Conservation (phyloP, 1,140 invertebrate genomes). For the Pseudomyrmex pallidus region DNA sequence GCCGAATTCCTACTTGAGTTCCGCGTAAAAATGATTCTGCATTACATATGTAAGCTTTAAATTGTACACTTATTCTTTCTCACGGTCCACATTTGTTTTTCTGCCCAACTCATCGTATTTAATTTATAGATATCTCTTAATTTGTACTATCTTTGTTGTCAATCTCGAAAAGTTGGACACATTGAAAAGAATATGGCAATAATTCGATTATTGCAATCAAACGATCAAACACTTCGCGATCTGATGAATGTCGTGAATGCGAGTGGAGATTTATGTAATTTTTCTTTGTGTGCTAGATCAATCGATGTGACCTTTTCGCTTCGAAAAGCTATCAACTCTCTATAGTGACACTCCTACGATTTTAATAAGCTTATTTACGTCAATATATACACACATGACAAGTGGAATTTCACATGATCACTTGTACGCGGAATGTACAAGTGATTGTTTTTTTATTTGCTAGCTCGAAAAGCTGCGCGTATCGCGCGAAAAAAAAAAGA, state of each 20-base stretch:
- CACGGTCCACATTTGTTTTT: conserved; percentile 16
- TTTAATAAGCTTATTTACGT: not conserved
- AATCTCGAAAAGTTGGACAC: not conserved
- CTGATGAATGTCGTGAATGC: not conserved
- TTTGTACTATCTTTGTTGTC: not conserved
- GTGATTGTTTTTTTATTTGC: conserved; percentile 20
- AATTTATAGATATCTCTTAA: not conserved
- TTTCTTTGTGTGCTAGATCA: not conserved
- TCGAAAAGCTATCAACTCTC: not conserved
- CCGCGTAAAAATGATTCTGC: conserved; percentile 25
- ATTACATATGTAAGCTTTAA: not conserved
- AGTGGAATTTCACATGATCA: not conserved
- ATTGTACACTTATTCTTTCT: conserved; percentile 2
- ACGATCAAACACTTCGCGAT: not conserved
- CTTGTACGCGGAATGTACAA: not conserved
- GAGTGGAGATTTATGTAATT: conserved; percentile 29
- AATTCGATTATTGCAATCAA: not conserved
- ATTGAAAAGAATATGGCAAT: not conserved
- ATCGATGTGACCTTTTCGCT: conserved; percentile 28
- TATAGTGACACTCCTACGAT: not conserved
- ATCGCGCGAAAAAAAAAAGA: not conserved
- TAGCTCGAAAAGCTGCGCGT: not conserved
- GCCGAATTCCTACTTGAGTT: conserved; percentile 45
- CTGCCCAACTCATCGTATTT: not conserved
- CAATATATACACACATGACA: not conserved